These are phyloP conservation scores for Schlechtendalia chinensis DNA, from an alignment of 1,140 invertebrate species.

Conservation along the genomic window DNA sequence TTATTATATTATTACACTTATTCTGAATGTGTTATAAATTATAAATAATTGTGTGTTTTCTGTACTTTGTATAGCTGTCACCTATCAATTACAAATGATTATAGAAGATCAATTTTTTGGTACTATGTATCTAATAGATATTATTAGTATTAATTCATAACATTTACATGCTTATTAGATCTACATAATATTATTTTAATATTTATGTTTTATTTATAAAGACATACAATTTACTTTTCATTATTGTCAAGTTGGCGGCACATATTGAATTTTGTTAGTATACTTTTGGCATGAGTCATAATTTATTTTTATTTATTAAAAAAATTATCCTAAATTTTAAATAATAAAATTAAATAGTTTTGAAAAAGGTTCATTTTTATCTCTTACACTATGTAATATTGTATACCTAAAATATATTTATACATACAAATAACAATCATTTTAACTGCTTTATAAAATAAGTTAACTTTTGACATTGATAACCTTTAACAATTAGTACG, in stretches of 20 bases:
- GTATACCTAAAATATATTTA: not conserved
- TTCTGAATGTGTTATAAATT: too few species aligned
- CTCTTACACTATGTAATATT: not conserved
- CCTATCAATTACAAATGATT: too few species aligned
- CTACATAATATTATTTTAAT: too few species aligned
- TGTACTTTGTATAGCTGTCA: too few species aligned
- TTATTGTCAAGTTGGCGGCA: not conserved
- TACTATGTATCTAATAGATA: too few species aligned
- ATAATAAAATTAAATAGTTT: not conserved
- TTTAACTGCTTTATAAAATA: not conserved
- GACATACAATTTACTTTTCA: not conserved
- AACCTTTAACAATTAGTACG: constrained; percentile 1
- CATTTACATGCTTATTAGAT: too few species aligned
- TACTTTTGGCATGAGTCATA: constrained; percentile 7
- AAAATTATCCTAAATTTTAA: not conserved
- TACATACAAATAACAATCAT: not conserved
- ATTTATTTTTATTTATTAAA: not conserved
- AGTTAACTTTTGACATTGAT: not conserved
- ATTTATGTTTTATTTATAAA: too few species aligned
- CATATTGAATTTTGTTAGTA: not conserved
- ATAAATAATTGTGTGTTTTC: too few species aligned
- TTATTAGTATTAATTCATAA: too few species aligned
- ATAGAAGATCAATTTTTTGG: too few species aligned
- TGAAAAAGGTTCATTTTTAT: constrained; percentile 4
- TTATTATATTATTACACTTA: too few species aligned